These are phyloP conservation scores for Cebus imitator DNA, from an alignment of 2,113 vertebrate species.

Conservation along the genomic window DNA sequence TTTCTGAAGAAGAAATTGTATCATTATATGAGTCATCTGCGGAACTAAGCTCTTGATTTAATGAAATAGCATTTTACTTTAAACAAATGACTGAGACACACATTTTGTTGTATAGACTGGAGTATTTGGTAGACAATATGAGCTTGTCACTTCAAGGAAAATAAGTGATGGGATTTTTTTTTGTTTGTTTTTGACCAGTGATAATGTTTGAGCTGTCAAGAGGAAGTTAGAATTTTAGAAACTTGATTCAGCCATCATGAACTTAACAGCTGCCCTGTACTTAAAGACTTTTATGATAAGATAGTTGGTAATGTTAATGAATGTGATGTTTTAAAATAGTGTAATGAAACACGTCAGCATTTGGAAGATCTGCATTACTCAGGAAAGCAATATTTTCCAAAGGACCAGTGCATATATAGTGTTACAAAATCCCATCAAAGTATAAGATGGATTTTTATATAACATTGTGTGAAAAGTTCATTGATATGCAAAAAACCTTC, in stretches of 20 bases:
- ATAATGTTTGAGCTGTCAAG: background rate
- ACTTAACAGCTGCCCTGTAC: background rate
- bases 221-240: slow-evolving; percentile 27
- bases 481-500: background rate
- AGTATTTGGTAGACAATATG: background rate
- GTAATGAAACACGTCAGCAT: background rate
- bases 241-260: background rate
- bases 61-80: background rate
- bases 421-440: background rate
- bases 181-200: background rate
- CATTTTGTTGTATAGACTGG: background rate
- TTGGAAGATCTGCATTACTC: background rate
- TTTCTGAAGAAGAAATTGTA: background rate
- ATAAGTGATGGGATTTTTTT: background rate
- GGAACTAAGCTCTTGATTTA: background rate
- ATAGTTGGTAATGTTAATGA: background rate
- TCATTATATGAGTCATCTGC: background rate
- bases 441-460: background rate
- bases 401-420: background rate
- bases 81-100: background rate
- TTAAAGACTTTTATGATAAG: background rate
- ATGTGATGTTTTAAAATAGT: background rate
- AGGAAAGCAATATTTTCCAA: background rate
- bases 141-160: slow-evolving; percentile 3
- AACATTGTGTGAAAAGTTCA: background rate